Conservation (phyloP, 2,113 vertebrate genomes). For the Rhinolophus ferrumequinum region DNA sequence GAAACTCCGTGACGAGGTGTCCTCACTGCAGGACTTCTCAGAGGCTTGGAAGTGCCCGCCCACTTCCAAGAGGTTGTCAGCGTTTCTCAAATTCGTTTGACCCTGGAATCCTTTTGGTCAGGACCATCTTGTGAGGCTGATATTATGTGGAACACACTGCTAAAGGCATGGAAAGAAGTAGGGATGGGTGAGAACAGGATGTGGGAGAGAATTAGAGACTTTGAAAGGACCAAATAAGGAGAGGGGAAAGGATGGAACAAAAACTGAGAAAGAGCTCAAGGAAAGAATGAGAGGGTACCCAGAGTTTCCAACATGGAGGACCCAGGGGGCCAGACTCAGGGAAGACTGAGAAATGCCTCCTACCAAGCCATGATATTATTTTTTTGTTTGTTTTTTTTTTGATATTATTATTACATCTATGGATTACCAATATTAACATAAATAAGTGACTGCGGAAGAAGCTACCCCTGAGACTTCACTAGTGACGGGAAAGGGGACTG, state of each 20-base stretch:
- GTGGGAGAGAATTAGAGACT: neutral
- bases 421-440: neutral
- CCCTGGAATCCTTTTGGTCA: neutral
- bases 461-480: neutral
- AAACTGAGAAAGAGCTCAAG: neutral
- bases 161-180: neutral
- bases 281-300: rapidly evolving
- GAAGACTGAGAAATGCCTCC: neutral
- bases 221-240: neutral
- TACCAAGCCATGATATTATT: neutral
- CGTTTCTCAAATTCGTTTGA: neutral
- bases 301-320: neutral
- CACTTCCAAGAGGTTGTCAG: neutral
- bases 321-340: no score
- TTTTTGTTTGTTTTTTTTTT: no score
- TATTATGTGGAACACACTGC: neutral
- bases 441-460: neutral
- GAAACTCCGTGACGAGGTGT: rapidly evolving
- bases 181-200: neutral
- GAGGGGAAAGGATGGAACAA: neutral
- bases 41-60: neutral
- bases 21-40: neutral
- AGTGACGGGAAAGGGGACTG: no score
- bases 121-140: neutral
- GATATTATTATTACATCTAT: neutral